A percentile compares a stretch with the other conserved stretches of the same genome.
These are phyloP conservation scores for Pimephales promelas DNA, from an alignment of 2,113 vertebrate genomes.

Conservation along the genomic window DNA sequence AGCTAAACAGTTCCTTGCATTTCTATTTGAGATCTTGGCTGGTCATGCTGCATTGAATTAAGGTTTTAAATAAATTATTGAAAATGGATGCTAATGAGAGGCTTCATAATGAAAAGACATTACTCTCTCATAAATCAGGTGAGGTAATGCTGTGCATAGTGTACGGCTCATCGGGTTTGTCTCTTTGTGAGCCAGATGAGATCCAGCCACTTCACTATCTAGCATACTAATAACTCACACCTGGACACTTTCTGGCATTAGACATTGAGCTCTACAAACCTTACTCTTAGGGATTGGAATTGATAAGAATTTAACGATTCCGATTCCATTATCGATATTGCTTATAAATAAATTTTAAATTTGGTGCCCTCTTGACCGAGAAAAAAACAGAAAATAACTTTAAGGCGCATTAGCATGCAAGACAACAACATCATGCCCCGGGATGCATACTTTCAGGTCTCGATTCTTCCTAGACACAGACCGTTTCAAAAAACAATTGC, in stretches of 20 bases:
- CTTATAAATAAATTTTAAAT: too few species aligned
- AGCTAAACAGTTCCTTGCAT: slow-evolving; percentile 1
- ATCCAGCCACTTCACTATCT: slow-evolving; percentile 12
- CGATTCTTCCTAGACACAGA: too few species aligned
- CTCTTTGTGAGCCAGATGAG: slow-evolving; percentile 45
- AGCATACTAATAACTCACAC: slow-evolving; percentile 55
- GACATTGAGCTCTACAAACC: slow-evolving; percentile 11
- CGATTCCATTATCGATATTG: too few species aligned
- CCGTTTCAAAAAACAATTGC: too few species aligned
- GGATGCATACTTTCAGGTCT: too few species aligned
- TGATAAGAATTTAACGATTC: too few species aligned
- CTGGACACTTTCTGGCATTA: slow-evolving; percentile 7
- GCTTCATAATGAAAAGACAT: slow-evolving; percentile 42
- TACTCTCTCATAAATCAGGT: slow-evolving; percentile 4
- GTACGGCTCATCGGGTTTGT: slow-evolving; percentile 53
- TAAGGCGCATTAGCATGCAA: too few species aligned
- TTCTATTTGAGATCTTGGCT: background rate
- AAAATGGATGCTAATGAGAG: slow-evolving; percentile 43
- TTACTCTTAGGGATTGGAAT: too few species aligned
- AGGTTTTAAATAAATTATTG: slow-evolving; percentile 40
- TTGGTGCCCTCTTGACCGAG: too few species aligned
- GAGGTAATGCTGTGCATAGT: background rate
- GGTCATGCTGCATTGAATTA: background rate
- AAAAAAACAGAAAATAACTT: too few species aligned
- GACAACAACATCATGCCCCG: too few species aligned